phyloP scores from a whole-genome alignment of 2,113 vertebrate species.

The Opisthocomus hoazin region DNA sequence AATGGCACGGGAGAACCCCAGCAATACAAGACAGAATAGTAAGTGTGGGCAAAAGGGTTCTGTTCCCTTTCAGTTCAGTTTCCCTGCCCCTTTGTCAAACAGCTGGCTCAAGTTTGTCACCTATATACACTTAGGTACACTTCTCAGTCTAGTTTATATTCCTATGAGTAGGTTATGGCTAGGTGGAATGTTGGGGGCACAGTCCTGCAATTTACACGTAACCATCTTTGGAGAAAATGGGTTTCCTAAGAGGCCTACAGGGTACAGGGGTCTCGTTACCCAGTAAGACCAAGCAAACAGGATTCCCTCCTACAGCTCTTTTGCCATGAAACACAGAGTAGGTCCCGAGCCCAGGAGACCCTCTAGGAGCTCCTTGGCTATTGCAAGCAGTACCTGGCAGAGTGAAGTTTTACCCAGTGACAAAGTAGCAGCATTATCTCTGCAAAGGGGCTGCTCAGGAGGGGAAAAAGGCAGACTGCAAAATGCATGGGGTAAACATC shows the following conservation, averaged over 20 bases:
- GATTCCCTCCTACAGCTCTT: neutral
- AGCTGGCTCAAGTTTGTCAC: neutral
- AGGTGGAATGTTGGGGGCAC: neutral
- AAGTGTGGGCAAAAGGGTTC: neutral
- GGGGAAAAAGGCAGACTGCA: neutral
- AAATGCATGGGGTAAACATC: neutral
- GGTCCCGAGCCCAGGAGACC: neutral
- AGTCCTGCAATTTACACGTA: neutral
- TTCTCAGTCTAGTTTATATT: neutral
- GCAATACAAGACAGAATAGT: constrained; percentile 16
- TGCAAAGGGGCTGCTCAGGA: neutral
- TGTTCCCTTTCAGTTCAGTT: neutral
- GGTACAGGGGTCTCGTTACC: neutral
- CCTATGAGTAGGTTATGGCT: neutral
- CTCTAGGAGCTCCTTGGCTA: neutral
- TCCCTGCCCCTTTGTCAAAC: neutral
- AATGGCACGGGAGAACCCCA: constrained; percentile 39
- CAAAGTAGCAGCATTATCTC: neutral
- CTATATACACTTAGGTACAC: neutral
- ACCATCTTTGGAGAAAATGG: neutral
- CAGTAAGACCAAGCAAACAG: neutral
- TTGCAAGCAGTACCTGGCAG: neutral
- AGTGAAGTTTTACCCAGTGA: neutral
- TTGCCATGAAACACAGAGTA: neutral
- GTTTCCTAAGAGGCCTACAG: neutral